Percentiles rank a stretch among this genome's conserved stretches.
Evolutionary conservation across 2,797 vertebrate genomes (phyloP).

Genomic region (Ataeniobius toweri): DNA sequence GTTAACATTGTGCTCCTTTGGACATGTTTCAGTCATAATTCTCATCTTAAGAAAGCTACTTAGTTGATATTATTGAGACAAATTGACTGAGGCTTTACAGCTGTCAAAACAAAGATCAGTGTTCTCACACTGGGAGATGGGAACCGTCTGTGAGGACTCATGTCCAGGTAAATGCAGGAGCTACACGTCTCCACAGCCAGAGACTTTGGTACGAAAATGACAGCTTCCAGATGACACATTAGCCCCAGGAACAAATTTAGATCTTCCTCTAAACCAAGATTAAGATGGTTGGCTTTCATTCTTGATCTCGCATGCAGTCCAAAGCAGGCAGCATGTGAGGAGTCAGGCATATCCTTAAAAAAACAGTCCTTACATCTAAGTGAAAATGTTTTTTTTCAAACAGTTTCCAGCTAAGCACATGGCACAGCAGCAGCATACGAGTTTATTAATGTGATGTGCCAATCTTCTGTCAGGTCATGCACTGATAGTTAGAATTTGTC

Average conservation of each 20-base stretch:
- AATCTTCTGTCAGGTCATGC: constrained; percentile 47
- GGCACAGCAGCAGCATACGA: constrained; percentile 37
- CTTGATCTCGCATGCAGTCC: constrained; percentile 51
- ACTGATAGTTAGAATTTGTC: constrained; percentile 42
- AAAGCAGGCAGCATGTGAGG: constrained; percentile 35
- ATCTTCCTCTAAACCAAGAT: constrained; percentile 46
- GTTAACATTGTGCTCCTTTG: constrained; percentile 21
- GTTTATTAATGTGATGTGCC: constrained; percentile 50
- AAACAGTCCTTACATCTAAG: constrained; percentile 62
- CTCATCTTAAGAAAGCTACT: constrained; percentile 28
- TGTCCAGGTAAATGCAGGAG: constrained; percentile 15
- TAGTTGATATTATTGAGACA: constrained; percentile 46
- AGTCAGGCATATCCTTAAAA: constrained; percentile 60
- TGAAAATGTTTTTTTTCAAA: constrained; percentile 60
- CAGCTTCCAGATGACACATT: constrained; percentile 29
- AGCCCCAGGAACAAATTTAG: constrained; percentile 21
- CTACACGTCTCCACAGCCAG: constrained; percentile 19
- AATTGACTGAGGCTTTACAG: constrained; percentile 41
- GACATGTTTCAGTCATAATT: constrained; percentile 23
- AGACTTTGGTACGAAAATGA: constrained; percentile 16
- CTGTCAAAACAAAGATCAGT: constrained; percentile 43
- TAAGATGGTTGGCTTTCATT: constrained; percentile 33
- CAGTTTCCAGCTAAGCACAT: constrained; percentile 50
- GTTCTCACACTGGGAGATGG: constrained; percentile 19
- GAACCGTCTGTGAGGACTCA: constrained; percentile 16